These are phyloP conservation scores for Rotaria socialis DNA, from an alignment of 2,888 invertebrate genomes.

Conservation along the genomic window DNA sequence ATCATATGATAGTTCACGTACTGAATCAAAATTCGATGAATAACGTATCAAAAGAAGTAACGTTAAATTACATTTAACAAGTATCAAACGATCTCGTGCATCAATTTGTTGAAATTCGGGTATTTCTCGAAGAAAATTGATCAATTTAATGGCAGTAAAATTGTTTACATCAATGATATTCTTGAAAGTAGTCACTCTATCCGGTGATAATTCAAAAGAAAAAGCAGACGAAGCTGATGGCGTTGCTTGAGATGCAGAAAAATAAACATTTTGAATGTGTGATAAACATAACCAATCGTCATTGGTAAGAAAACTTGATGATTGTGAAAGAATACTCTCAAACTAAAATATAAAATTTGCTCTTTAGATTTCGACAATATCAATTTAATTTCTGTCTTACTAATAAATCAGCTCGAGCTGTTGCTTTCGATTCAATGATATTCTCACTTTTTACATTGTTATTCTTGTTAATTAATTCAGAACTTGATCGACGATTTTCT, in stretches of 20 bases:
- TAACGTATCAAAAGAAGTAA: neutral
- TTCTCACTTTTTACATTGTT: neutral
- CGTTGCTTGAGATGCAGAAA: neutral
- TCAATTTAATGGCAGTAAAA: neutral
- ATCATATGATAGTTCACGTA: neutral
- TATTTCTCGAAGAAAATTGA: neutral
- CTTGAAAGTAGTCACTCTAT: neutral
- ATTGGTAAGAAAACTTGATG: neutral
- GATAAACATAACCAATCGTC: neutral
- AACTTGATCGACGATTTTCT: neutral
- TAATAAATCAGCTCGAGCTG: neutral
- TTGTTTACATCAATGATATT: neutral
- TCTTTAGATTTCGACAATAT: no score
- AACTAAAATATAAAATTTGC: neutral
- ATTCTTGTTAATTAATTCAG: neutral
- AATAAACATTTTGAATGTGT: neutral
- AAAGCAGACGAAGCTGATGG: neutral
- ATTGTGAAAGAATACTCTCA: neutral
- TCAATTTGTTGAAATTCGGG: neutral
- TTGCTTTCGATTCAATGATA: neutral
- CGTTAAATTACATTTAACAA: slow-evolving; percentile 15
- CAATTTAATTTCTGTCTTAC: neutral
- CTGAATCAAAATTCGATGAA: neutral
- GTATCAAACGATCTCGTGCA: neutral
- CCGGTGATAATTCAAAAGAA: neutral